phyloP scores from a whole-genome alignment of 2,113 vertebrate genomes.

The Vireo altiloquus region DNA sequence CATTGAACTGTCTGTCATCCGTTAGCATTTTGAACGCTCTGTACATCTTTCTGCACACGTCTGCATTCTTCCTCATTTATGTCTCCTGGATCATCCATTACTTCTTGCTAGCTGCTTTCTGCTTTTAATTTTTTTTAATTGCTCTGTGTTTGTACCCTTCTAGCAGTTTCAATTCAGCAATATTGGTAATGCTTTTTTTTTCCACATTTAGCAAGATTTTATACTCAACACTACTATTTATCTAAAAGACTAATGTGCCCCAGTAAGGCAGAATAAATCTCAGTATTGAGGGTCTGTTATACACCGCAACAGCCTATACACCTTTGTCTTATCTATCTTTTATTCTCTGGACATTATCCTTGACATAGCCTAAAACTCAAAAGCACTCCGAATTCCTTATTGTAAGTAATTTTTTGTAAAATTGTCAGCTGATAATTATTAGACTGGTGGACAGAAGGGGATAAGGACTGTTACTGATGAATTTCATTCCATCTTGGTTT shows the following conservation, averaged over 20 bases:
- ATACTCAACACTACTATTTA: neutral
- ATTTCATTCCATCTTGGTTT: neutral
- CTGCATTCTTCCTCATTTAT: conserved; percentile 10
- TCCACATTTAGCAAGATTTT: conserved; percentile 5
- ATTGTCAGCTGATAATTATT: neutral
- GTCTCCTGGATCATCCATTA: neutral
- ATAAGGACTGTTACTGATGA: neutral
- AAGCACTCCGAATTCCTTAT: neutral
- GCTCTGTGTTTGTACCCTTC: neutral
- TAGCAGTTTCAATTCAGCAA: neutral
- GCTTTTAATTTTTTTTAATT: conserved; percentile 17
- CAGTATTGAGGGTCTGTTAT: neutral
- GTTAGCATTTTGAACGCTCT: conserved; percentile 8
- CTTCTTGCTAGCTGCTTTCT: neutral
- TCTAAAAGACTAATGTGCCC: neutral
- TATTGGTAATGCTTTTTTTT: neutral
- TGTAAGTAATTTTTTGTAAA: neutral
- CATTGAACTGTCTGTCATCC: conserved; percentile 63
- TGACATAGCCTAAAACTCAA: neutral
- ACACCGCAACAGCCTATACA: neutral
- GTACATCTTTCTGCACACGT: conserved; percentile 3
- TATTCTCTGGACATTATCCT: neutral
- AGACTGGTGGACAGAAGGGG: neutral
- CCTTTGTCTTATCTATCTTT: neutral
- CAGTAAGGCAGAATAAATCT: neutral